phyloP scores from a whole-genome alignment of 2,888 invertebrate genomes.

The Lithosia quadra region DNA sequence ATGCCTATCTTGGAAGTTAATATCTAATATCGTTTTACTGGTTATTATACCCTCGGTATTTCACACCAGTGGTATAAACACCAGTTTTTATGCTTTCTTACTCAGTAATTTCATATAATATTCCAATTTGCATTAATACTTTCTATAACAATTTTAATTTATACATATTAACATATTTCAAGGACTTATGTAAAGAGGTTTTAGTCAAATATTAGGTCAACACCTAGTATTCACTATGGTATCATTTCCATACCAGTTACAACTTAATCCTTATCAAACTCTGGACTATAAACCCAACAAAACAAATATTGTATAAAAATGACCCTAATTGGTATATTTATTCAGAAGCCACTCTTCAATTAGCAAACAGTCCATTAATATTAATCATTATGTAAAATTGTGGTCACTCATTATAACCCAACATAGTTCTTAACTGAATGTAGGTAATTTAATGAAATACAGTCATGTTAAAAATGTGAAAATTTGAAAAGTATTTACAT shows the following conservation, averaged over 20 bases:
- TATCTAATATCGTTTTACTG: neutral
- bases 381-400: slow-evolving; percentile 1
- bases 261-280: neutral
- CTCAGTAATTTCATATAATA: neutral
- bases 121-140: neutral
- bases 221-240: neutral
- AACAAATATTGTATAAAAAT: neutral
- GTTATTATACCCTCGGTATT: neutral
- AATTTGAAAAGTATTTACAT: neutral
- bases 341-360: neutral
- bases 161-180: neutral
- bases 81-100: slow-evolving; percentile 1
- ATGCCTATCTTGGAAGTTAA: neutral
- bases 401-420: neutral
- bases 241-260: neutral
- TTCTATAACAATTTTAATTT: neutral
- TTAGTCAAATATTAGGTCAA: neutral
- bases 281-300: neutral
- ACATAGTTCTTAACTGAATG: neutral
- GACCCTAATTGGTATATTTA: neutral
- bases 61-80: no score
- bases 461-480: slow-evolving; percentile 2
- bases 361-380: neutral
- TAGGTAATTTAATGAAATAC: neutral
- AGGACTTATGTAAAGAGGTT: neutral